These are phyloP conservation scores for Eunapius fragilis DNA, from an alignment of 37 sponge, comb jelly and placozoan species.

Conservation along the genomic window DNA sequence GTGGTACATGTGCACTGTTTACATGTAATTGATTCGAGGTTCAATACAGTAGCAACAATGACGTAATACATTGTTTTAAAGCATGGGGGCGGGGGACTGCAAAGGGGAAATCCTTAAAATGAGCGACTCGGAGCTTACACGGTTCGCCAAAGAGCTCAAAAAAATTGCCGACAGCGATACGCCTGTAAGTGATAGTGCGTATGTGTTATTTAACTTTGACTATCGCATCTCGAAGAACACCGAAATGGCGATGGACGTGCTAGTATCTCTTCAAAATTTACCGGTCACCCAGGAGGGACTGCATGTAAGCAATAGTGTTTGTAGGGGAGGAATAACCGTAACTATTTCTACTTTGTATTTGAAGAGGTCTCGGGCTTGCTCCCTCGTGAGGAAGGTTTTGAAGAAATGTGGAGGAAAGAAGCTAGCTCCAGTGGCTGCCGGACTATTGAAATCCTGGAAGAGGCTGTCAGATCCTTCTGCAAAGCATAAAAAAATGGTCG, in stretches of 20 bases:
- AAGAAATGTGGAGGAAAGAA: constrained; percentile 74
- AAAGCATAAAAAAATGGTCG: neutral
- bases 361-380: constrained; percentile 89
- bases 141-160: constrained; percentile 64
- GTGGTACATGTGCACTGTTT: no score
- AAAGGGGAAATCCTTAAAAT: neutral
- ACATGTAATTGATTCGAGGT: no score
- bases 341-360: no score
- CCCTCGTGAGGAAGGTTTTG: constrained; percentile 78
- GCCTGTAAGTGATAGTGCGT: constrained; percentile 33
- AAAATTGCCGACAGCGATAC: constrained; percentile 55
- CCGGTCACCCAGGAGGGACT: constrained; percentile 82
- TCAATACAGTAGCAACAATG: neutral
- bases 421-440: constrained; percentile 75
- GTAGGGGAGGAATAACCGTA: no score
- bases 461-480: constrained; percentile 27
- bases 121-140: constrained; percentile 38
- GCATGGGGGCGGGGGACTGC: neutral
- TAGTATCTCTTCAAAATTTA: constrained; percentile 62
- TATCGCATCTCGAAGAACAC: constrained; percentile 56
- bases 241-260: constrained; percentile 74
- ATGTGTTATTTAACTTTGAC: neutral
- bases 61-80: neutral
- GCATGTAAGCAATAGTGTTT: constrained; percentile 68
- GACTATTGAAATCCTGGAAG: constrained; percentile 94